These are phyloP conservation scores for Hydrotaea cyrtoneurina DNA, from an alignment of 2,888 invertebrate genomes.

Conservation along the genomic window DNA sequence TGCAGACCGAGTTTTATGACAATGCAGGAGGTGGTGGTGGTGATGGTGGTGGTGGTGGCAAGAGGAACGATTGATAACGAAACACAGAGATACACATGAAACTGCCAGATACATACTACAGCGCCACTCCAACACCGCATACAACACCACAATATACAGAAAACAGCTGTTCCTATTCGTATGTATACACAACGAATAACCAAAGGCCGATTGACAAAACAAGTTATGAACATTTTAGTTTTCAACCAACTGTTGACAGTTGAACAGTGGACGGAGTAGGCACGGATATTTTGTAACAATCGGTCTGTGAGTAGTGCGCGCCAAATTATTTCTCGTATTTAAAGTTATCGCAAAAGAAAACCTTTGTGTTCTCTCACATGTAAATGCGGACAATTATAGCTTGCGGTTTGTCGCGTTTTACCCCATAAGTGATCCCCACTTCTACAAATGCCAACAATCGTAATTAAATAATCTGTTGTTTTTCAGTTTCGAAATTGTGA, in stretches of 20 bases:
- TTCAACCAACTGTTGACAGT: slow-evolving; percentile 65
- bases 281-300: not conserved
- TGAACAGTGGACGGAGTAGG: slow-evolving; percentile 38
- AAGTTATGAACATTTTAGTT: slow-evolving; percentile 58
- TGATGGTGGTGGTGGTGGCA: not conserved
- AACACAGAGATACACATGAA: slow-evolving; percentile 34
- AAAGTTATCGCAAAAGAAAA: slow-evolving; percentile 25
- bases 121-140: slow-evolving; percentile 1
- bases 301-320: slow-evolving; percentile 31
- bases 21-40: too few species aligned
- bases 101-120: not conserved
- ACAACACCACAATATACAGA: not conserved
- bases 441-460: slow-evolving; percentile 30
- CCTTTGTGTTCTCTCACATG: slow-evolving; percentile 18
- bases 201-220: slow-evolving; percentile 20
- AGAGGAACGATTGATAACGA: slow-evolving; percentile 10
- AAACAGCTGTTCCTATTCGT: slow-evolving; percentile 58
- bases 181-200: not conserved
- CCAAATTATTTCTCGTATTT: slow-evolving; percentile 45
- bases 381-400: slow-evolving; percentile 52
- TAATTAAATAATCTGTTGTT: slow-evolving; percentile 63
- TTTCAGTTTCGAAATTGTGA: not conserved
- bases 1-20: too few species aligned
- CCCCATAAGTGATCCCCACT: not conserved
- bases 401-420: slow-evolving; percentile 11